Conservation (phyloP, 2,113 vertebrate species). For the Aramus guarauna region DNA sequence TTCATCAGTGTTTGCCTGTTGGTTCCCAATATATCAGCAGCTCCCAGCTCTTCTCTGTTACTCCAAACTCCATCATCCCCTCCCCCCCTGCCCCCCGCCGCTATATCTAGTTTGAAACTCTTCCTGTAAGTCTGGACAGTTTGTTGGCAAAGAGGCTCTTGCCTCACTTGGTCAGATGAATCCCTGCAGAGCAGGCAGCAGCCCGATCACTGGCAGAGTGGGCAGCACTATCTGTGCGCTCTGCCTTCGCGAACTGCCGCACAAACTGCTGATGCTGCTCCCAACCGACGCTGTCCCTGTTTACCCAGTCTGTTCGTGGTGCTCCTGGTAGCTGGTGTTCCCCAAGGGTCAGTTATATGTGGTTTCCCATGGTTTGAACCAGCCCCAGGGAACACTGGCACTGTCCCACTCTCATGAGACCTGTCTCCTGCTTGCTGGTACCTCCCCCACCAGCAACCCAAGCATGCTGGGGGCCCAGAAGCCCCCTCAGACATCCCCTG, state of each 20-base stretch:
- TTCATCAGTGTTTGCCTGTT: background rate
- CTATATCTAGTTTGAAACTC: background rate
- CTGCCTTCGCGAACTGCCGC: accelerated
- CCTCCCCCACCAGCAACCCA: background rate
- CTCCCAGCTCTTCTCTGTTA: background rate
- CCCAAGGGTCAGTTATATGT: too few relatives aligned
- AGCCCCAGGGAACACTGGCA: accelerated
- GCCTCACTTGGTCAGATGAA: background rate
- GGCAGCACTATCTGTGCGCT: background rate
- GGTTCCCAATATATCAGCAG: background rate
- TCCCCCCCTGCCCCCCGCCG: too few relatives aligned
- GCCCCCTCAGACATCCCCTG: too few relatives aligned
- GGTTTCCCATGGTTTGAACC: background rate
- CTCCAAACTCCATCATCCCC: background rate
- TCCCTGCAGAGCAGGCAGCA: background rate
- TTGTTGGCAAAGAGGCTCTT: background rate
- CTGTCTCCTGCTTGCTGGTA: background rate
- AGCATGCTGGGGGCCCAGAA: background rate
- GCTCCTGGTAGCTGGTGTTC: accelerated
- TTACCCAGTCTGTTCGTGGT: background rate
- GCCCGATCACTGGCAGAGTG: background rate
- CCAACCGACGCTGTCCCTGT: accelerated
- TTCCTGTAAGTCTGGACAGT: background rate
- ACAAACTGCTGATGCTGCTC: background rate
- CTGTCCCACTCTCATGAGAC: background rate